phyloP scores from a whole-genome alignment of 2,888 invertebrate species.

The Lasioglossum lativentre region DNA sequence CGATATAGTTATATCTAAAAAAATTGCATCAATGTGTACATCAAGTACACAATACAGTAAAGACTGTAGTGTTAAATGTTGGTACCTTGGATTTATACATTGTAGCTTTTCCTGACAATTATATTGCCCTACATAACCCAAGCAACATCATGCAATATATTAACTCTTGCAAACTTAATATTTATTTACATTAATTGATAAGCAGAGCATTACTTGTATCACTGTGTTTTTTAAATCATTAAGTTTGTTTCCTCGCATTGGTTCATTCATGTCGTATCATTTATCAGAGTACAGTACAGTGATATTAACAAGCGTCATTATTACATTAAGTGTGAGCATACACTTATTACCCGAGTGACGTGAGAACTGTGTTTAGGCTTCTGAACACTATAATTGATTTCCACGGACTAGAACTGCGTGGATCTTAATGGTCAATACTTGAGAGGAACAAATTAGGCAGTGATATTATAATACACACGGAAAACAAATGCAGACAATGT shows the following conservation, averaged over 20 bases:
- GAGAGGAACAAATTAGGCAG: constrained; percentile 68
- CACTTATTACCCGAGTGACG: constrained; percentile 62
- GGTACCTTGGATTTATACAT: constrained; percentile 71
- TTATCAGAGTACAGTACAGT: constrained; percentile 72
- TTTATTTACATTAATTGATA: constrained; percentile 74
- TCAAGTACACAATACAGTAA: constrained; percentile 13
- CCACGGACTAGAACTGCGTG: constrained; percentile 59
- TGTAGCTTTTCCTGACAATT: constrained; percentile 68
- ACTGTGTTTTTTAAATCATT: constrained; percentile 75
- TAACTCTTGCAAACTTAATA: constrained; percentile 72
- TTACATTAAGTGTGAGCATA: constrained; percentile 59
- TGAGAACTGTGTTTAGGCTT: constrained; percentile 68
- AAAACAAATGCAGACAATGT: constrained; percentile 87
- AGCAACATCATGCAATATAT: constrained; percentile 72
- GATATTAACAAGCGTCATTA: constrained; percentile 67
- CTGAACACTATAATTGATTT: constrained; percentile 62
- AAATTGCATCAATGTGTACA: constrained; percentile 14
- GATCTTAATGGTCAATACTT: constrained; percentile 58
- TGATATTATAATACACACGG: constrained; percentile 71
- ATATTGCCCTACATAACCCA: constrained; percentile 68
- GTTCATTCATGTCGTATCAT: constrained; percentile 79
- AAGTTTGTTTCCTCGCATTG: constrained; percentile 74
- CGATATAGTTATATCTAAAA: neutral
- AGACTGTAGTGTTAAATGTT: constrained; percentile 75
- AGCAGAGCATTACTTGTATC: constrained; percentile 75